Conservation (phyloP, 2,888 invertebrate species). For the Coleophora deauratella region DNA sequence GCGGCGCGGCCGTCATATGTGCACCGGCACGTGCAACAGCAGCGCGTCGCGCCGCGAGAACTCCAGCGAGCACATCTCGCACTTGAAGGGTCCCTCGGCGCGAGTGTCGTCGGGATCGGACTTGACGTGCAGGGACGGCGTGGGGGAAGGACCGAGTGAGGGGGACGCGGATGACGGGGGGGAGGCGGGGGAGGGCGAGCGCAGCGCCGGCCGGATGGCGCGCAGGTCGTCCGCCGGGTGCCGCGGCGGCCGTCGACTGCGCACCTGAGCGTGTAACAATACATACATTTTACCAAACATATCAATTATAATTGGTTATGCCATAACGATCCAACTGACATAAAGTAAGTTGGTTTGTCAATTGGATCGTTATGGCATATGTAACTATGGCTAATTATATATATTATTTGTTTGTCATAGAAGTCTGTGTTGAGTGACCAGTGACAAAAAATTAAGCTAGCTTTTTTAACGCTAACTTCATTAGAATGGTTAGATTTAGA, state of each 20-base stretch:
- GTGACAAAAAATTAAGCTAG: too few relatives aligned
- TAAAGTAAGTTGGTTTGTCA: too few relatives aligned
- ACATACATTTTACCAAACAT: too few relatives aligned
- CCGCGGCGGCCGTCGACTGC: slow-evolving; percentile 40
- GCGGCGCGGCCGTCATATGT: slow-evolving; percentile 75
- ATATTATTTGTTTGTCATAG: too few relatives aligned
- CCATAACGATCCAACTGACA: too few relatives aligned
- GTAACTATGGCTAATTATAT: too few relatives aligned
- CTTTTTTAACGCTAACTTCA: too few relatives aligned
- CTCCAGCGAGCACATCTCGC: slow-evolving; percentile 87
- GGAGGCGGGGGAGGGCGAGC: slow-evolving; percentile 15
- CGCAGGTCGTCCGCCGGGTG: slow-evolving; percentile 59
- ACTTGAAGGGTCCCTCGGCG: slow-evolving; percentile 79
- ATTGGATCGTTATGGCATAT: too few relatives aligned
- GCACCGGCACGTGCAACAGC: slow-evolving; percentile 84
- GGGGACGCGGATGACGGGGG: slow-evolving; percentile 11
- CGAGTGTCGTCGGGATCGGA: slow-evolving; percentile 27
- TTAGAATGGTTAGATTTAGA: too few relatives aligned
- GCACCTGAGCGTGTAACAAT: too few relatives aligned
- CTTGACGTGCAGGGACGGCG: slow-evolving; percentile 27
- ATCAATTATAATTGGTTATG: too few relatives aligned
- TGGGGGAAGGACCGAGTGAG: slow-evolving; percentile 9
- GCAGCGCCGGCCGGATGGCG: slow-evolving; percentile 34
- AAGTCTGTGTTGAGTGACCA: too few relatives aligned
- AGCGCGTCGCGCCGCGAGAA: slow-evolving; percentile 84